Evolutionary conservation across 2,888 invertebrate genomes (phyloP).

Genomic region (Tanytarsus gracilentus): DNA sequence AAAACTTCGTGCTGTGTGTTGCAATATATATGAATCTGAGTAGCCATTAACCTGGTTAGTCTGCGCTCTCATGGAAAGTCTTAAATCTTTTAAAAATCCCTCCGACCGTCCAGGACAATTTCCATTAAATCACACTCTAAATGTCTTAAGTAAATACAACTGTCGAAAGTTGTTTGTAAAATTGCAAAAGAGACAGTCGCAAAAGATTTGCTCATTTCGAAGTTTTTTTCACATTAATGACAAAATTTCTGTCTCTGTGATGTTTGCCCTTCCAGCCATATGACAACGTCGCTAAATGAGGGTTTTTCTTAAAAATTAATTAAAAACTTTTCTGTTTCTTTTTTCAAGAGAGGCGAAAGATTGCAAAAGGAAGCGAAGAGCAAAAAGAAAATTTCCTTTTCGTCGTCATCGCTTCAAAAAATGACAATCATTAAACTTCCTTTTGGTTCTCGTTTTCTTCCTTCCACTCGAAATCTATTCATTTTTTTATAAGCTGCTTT

Average conservation of each 20-base stretch:
- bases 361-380: not conserved
- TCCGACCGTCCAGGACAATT: too few relatives aligned
- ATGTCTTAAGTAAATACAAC: too few relatives aligned
- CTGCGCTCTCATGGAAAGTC: too few relatives aligned
- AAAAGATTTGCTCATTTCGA: too few relatives aligned
- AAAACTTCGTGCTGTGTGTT: not conserved
- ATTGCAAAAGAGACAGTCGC: not conserved
- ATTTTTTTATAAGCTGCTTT: slow-evolving; percentile 14
- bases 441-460: not conserved
- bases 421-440: slow-evolving; percentile 13
- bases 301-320: slow-evolving; percentile 9
- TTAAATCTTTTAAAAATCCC: too few relatives aligned
- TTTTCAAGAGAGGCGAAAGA: not conserved
- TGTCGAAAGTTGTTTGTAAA: not conserved
- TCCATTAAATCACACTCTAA: too few relatives aligned
- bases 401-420: not conserved
- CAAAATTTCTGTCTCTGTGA: slow-evolving; percentile 2
- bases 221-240: too few relatives aligned
- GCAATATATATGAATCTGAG: too few relatives aligned
- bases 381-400: not conserved
- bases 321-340: not conserved
- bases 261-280: slow-evolving; percentile 8
- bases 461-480: not conserved
- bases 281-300: slow-evolving; percentile 10
- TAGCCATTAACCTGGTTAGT: too few relatives aligned